Percentiles rank a stretch among this genome's conserved stretches.
Evolutionary conservation across 2,888 invertebrate genomes (phyloP).

Genomic region (Mamestra brassicae): DNA sequence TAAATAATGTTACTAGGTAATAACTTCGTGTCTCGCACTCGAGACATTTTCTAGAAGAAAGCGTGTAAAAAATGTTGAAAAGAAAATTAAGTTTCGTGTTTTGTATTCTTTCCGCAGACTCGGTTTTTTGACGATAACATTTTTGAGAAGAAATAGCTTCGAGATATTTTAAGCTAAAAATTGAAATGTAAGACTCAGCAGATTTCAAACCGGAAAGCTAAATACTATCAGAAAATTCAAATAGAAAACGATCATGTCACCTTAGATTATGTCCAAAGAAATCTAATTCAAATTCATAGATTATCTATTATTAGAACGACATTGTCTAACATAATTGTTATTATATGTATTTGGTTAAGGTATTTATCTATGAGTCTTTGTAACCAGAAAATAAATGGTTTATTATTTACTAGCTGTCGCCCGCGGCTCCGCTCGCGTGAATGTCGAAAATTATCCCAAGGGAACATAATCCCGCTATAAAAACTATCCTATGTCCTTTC

Average conservation of each 20-base stretch:
- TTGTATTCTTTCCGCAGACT: neutral
- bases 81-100: neutral
- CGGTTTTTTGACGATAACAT: neutral
- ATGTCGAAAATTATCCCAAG: too few species aligned
- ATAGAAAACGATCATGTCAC: neutral
- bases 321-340: too few species aligned
- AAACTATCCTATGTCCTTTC: too few species aligned
- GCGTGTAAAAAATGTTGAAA: neutral
- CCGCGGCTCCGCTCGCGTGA: too few species aligned
- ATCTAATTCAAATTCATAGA: neutral
- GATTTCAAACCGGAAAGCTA: too few species aligned
- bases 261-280: neutral
- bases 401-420: too few species aligned
- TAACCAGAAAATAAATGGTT: too few species aligned
- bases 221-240: neutral
- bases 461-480: too few species aligned
- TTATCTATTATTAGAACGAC: neutral
- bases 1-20: conserved; percentile 24
- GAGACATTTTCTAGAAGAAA: neutral
- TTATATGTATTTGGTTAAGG: too few species aligned
- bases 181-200: too few species aligned
- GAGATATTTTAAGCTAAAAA: neutral
- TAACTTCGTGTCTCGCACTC: conserved; percentile 1
- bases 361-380: too few species aligned
- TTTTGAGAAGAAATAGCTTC: neutral